A percentile compares a stretch with the other conserved stretches of the same genome.
Conservation (phyloP, 92 coral and sea anemone genomes). For the Bergia sp. region DNA sequence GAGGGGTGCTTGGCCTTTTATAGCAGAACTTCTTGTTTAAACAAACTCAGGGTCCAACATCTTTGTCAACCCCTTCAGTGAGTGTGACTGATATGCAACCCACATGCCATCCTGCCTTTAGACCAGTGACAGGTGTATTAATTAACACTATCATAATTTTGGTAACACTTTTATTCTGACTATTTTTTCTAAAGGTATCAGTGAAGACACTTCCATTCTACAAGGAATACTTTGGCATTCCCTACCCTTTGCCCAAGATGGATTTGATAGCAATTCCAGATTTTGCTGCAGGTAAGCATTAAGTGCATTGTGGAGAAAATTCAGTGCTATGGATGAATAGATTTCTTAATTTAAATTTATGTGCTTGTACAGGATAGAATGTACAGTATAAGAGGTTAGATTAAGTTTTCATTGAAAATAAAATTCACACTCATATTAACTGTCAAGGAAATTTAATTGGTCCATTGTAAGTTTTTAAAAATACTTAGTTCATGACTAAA, state of each 20-base stretch:
- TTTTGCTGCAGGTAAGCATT: conserved; percentile 91
- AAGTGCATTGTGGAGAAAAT: neutral
- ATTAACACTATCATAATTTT: no score
- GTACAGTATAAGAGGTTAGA: no score
- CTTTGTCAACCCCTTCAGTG: no score
- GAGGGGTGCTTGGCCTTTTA: no score
- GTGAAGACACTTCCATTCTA: conserved; percentile 96
- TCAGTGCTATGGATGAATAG: neutral
- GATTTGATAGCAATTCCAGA: conserved; percentile 99
- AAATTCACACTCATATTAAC: neutral
- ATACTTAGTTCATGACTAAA: no score
- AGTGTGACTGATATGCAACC: no score
- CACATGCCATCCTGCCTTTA: no score
- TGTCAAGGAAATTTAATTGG: no score
- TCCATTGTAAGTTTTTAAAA: no score
- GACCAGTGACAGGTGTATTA: no score
- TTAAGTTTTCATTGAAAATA: neutral
- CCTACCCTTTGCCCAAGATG: conserved; percentile 97
- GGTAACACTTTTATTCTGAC: neutral
- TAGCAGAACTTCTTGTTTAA: no score
- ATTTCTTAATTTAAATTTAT: neutral
- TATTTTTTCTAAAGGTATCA: conserved; percentile 70
- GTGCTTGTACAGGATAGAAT: neutral
- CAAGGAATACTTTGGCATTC: conserved; percentile 92
- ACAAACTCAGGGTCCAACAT: no score